Evolutionary conservation across 2,888 invertebrate genomes (phyloP), one percentile per base, ranked within the genome.

Genomic region (Gari tellinella): DNA sequence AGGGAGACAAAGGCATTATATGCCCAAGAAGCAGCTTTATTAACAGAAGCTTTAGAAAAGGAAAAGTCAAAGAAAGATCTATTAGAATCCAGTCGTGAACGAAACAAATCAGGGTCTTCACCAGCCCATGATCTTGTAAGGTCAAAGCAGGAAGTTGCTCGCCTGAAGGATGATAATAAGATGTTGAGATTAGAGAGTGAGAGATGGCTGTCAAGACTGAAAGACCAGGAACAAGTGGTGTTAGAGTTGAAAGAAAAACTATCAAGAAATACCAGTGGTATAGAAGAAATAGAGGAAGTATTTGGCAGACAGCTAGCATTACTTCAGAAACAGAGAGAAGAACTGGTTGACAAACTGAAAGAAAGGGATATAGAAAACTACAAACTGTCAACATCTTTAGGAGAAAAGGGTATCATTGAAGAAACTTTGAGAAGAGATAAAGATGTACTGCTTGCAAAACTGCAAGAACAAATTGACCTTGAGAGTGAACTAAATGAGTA

Each of bases 151-250:
- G 84, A 84, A 60, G 69, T 88, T 14, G 72, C 82, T 15, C 58
- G 84, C 19, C 61, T 88, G n/a, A 70, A 80, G 48, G 86, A 87
- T 61, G 84, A 84, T 45, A 88, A 86, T 63, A 79, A 79, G 21
- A 70, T 84, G 67, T 62, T 89, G 25, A 76, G 73, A 40, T 73
- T 78, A 25, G 89, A 90, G 56, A 88, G 87, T 73, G 82, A 85
- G 41, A 64, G 73, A 14, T 81, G 86, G 79, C 58, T 83, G 17
- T 72, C 75, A 25, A 74, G 80, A 31, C 57, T 89, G 21, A 81
- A 85, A 49, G 86, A 90, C 45, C 89, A 89, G 64, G 89, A 89
- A 51, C 76, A 80, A 56, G 73, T 86, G 12, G 86, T 88, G 8
- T 40, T 85, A 21, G 75, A 86, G 19, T 67, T 89, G 37, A 78